Conservation (phyloP, 2,888 invertebrate genomes). For the Adelognathus sp. region DNA sequence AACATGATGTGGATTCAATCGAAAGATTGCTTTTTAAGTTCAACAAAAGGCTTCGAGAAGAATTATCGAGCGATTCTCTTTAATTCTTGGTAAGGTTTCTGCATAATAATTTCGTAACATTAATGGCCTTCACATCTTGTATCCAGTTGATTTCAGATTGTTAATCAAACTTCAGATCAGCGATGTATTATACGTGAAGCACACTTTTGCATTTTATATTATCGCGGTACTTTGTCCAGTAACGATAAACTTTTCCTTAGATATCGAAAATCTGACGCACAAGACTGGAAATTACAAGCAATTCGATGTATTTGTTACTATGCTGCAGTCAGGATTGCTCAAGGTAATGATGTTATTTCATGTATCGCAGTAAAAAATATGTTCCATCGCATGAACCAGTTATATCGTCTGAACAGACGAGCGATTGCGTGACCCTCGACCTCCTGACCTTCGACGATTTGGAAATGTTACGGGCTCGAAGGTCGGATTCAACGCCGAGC, state of each 20-base stretch:
- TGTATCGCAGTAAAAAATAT: not conserved
- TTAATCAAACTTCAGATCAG: too few relatives aligned
- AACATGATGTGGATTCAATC: too few relatives aligned
- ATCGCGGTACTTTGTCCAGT: not conserved
- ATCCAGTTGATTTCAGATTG: too few relatives aligned
- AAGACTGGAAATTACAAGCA: constrained; percentile 84
- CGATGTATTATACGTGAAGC: not conserved
- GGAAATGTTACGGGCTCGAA: constrained; percentile 80
- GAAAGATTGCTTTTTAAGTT: too few relatives aligned
- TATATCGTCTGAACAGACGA: constrained; percentile 77
- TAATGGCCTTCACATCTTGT: too few relatives aligned
- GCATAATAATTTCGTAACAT: too few relatives aligned
- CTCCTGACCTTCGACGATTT: constrained; percentile 83
- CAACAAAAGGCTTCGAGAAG: too few relatives aligned
- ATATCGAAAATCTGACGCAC: constrained; percentile 83
- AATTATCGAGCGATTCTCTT: too few relatives aligned
- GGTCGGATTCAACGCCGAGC: constrained; percentile 72
- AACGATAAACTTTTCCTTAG: constrained; percentile 69
- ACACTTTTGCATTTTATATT: not conserved
- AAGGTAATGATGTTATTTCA: constrained; percentile 77
- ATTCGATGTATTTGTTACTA: constrained; percentile 82
- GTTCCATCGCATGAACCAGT: not conserved
- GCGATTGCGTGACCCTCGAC: constrained; percentile 82
- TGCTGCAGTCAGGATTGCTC: constrained; percentile 83
- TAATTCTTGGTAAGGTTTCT: too few relatives aligned